These are phyloP conservation scores for Bhutanitis thaidina DNA, from an alignment of 2,888 invertebrate genomes.

Conservation along the genomic window DNA sequence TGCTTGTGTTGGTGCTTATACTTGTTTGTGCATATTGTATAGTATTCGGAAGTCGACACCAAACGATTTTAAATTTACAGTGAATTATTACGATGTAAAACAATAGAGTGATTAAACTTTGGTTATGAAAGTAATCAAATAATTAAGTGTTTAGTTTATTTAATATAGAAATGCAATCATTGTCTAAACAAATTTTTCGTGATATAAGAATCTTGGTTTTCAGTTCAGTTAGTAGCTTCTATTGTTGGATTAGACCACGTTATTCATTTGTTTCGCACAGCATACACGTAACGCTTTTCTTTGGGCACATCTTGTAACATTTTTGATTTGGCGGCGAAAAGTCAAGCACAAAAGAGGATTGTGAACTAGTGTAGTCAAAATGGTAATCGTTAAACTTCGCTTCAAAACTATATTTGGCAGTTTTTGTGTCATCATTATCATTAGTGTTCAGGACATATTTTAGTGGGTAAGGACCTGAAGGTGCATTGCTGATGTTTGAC, in stretches of 20 bases:
- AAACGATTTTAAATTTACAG: too few relatives aligned
- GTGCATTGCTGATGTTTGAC: slow-evolving; percentile 56
- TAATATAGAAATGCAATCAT: too few relatives aligned
- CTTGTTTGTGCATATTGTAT: too few relatives aligned
- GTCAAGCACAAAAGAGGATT: slow-evolving; percentile 64
- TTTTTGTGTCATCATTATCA: slow-evolving; percentile 23
- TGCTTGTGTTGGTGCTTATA: too few relatives aligned
- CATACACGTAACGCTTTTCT: slow-evolving; percentile 44
- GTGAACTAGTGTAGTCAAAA: slow-evolving; percentile 68
- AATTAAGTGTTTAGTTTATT: too few relatives aligned
- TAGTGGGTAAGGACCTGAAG: slow-evolving; percentile 62
- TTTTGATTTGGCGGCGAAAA: slow-evolving; percentile 61
- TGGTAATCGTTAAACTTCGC: slow-evolving; percentile 69
- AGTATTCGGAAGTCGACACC: too few relatives aligned
- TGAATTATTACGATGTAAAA: too few relatives aligned
- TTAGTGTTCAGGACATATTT: slow-evolving; percentile 64
- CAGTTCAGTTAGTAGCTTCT: too few relatives aligned
- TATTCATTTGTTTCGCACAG: slow-evolving; percentile 24
- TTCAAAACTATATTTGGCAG: slow-evolving; percentile 57
- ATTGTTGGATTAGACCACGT: neutral
- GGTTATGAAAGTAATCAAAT: too few relatives aligned
- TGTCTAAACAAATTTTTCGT: too few relatives aligned
- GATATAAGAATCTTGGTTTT: too few relatives aligned
- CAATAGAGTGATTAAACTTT: too few relatives aligned
- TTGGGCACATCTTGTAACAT: slow-evolving; percentile 52